Conservation (phyloP, 2,888 invertebrate species). For the Gibbula magus region DNA sequence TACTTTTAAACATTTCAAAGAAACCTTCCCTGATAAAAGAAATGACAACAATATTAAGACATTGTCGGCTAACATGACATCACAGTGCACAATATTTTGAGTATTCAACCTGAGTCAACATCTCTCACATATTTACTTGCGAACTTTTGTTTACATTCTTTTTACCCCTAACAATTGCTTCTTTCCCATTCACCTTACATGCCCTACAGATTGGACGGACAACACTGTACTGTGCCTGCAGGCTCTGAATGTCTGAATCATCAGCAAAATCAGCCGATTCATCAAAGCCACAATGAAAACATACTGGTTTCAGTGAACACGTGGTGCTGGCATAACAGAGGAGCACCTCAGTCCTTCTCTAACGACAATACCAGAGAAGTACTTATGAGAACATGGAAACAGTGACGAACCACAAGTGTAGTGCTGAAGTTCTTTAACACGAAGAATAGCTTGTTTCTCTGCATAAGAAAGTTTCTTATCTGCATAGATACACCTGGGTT, state of each 20-base stretch:
- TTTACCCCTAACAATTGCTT: too few relatives aligned
- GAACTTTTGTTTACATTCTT: too few relatives aligned
- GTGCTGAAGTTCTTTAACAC: too few relatives aligned
- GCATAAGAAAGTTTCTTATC: not conserved
- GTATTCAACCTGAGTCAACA: too few relatives aligned
- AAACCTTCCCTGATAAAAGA: too few relatives aligned
- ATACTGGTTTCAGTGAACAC: not conserved
- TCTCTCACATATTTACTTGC: too few relatives aligned
- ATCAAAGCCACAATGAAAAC: conserved; percentile 1
- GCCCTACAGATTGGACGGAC: not conserved
- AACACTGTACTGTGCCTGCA: not conserved
- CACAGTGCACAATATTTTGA: too few relatives aligned
- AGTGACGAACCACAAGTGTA: conserved; percentile 18
- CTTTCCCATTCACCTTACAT: not conserved
- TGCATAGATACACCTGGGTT: not conserved
- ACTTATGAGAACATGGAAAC: not conserved
- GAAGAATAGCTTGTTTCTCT: not conserved
- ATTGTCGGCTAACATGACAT: too few relatives aligned
- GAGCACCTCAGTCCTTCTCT: not conserved
- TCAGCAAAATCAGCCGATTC: not conserved
- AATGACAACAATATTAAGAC: too few relatives aligned
- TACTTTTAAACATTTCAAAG: too few relatives aligned
- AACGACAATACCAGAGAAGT: conserved; percentile 2
- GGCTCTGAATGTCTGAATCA: not conserved
- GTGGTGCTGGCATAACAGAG: not conserved